Conservation (phyloP, 2,113 vertebrate genomes). For the Pavo muticus region DNA sequence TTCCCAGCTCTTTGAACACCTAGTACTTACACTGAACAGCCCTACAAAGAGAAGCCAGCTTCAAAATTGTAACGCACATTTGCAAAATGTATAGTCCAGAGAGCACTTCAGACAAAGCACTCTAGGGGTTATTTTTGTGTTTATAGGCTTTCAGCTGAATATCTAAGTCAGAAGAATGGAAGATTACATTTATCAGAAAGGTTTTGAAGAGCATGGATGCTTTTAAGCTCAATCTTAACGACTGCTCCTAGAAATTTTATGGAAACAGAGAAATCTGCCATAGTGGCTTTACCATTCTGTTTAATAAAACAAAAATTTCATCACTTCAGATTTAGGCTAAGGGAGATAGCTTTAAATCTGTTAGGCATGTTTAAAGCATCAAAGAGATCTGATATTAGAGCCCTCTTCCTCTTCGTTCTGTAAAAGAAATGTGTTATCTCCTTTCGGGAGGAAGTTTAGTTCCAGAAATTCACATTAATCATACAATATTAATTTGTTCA, state of each 20-base stretch:
- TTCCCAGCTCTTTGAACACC: neutral
- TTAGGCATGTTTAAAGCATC: neutral
- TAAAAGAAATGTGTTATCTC: neutral
- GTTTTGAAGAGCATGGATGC: neutral
- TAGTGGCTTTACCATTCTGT: neutral
- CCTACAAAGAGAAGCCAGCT: neutral
- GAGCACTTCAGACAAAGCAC: neutral
- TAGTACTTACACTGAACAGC: neutral
- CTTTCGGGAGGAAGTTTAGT: neutral
- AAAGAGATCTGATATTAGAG: neutral
- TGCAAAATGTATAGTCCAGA: neutral
- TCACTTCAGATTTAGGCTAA: neutral
- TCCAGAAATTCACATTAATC: neutral
- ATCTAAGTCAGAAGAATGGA: neutral
- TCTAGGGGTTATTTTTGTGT: neutral
- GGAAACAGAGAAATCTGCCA: neutral
- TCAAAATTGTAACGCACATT: neutral
- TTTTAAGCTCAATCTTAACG: neutral
- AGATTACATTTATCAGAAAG: neutral
- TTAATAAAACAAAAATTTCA: constrained; percentile 7
- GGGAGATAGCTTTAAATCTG: neutral
- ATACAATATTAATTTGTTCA: neutral
- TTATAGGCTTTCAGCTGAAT: constrained; percentile 21
- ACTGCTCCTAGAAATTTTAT: neutral
- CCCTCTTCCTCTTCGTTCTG: neutral